Evolutionary conservation across 2,888 invertebrate genomes (phyloP), one percentile per base, ranked within the genome.

Genomic region (Terebella lapidaria): DNA sequence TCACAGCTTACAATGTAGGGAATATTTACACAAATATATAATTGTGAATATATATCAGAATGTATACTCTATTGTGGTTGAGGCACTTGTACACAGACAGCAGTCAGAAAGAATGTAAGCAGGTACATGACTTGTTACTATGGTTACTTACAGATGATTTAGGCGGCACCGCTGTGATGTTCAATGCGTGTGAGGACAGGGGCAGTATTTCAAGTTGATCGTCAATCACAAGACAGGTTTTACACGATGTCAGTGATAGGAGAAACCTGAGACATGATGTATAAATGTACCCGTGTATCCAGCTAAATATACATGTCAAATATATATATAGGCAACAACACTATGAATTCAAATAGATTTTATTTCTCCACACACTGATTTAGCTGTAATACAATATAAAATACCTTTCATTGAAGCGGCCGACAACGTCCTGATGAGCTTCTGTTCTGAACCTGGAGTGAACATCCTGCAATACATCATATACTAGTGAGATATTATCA

Each of bases 371-470:
- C n/a, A 35, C n/a, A 35, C n/a, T 10, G 10, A 35, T 35, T 10
- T 35, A 35, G n/a, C 10, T n/a, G n/a, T 35, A n/a, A 35, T 35
- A 35, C 10, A 35, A 35, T 35, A 35, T 35, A 35, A 35, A 47
- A 45, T 64, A 84, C 82, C 97, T 86, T 82, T 99, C 97, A 81
- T 99, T 99, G 80, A 99, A 99, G 59, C 97, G 84, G 63, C 92
- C 91, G 18, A 92, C 89, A 20, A 99, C 87, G 74, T 92, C 89
- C 75, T 90, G 87, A 77, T 96, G 92, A 0, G 94, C 90, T 83
- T 97, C 96, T 0, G 97, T 99, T 68, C 96, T 86, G 78, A 91
- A 94, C 70, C 92, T 86, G 66, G 92, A 88, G 84, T 99, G 99
- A 1, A 99, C 95, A 84, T 99, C 99, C 83, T 83, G 68, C 28